Conservation (phyloP, 2,888 invertebrate genomes). For the Drosophila flavopinicola region DNA sequence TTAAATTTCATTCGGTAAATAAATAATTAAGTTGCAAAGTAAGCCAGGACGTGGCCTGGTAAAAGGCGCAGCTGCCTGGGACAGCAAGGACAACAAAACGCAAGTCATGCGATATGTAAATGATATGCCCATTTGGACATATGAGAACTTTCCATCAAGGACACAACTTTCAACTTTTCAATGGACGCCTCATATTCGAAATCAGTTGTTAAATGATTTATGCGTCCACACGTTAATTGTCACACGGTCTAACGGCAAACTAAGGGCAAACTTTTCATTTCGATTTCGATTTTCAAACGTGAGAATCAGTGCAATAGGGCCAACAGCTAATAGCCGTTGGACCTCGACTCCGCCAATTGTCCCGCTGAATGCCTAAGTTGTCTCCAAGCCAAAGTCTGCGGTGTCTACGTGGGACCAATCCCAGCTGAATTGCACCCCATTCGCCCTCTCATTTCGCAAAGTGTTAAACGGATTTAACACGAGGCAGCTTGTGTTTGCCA, state of each 20-base stretch:
- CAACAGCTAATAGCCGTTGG: too few relatives aligned
- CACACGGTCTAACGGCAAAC: conserved; percentile 13
- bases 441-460: too few relatives aligned
- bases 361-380: too few relatives aligned
- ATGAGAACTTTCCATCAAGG: conserved; percentile 11
- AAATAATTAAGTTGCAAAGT: conserved; percentile 27
- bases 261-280: too few relatives aligned
- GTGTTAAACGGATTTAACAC: too few relatives aligned
- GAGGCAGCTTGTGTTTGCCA: not conserved
- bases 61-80: conserved; percentile 37
- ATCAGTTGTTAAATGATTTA: conserved; percentile 56
- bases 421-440: too few relatives aligned
- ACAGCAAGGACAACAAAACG: not conserved
- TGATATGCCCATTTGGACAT: conserved; percentile 8
- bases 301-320: conserved; percentile 33
- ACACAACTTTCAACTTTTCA: conserved; percentile 7
- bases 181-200: conserved; percentile 3
- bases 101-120: conserved; percentile 24
- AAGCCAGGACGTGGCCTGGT: conserved; percentile 1
- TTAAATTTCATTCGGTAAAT: conserved; percentile 5
- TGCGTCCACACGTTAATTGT: conserved; percentile 29
- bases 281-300: conserved; percentile 16
- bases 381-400: too few relatives aligned
- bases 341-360: too few relatives aligned
- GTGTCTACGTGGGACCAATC: too few relatives aligned